These are phyloP conservation scores for Anguilla rostrata DNA, from an alignment of 2,113 vertebrate species.

Conservation along the genomic window DNA sequence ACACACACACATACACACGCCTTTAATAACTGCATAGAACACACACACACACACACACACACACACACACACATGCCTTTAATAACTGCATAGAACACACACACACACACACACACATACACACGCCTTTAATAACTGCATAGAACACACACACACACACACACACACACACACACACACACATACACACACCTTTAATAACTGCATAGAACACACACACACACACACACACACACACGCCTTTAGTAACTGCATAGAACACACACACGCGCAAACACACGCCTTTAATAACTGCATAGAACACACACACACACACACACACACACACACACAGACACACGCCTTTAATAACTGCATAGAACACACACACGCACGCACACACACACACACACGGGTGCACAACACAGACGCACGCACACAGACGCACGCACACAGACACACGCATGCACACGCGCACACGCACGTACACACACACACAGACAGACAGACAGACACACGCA, in stretches of 20 bases:
- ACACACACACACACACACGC: slow-evolving; percentile 52
- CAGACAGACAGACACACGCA: too few relatives aligned
- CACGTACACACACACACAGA: not conserved
- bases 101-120: not conserved
- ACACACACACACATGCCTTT: not conserved
- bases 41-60: not conserved
- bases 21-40: not conserved
- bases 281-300: too few relatives aligned
- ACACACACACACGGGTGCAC: not conserved
- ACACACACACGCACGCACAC: slow-evolving; percentile 53
- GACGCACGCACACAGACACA: not conserved
- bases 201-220: too few relatives aligned
- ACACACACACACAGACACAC: not conserved
- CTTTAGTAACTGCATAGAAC: not conserved
- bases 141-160: too few relatives aligned
- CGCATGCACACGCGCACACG: too few relatives aligned
- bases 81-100: too few relatives aligned
- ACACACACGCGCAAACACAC: too few relatives aligned
- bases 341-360: not conserved
- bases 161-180: too few relatives aligned
- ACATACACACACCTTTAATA: too few relatives aligned
- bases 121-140: slow-evolving; percentile 51
- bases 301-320: not conserved
- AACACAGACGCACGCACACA: too few relatives aligned
- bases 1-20: not conserved